Percentiles rank a stretch among this genome's conserved stretches.
Evolutionary conservation across 2,888 invertebrate genomes (phyloP).

Genomic region (Leptopilina myrica): DNA sequence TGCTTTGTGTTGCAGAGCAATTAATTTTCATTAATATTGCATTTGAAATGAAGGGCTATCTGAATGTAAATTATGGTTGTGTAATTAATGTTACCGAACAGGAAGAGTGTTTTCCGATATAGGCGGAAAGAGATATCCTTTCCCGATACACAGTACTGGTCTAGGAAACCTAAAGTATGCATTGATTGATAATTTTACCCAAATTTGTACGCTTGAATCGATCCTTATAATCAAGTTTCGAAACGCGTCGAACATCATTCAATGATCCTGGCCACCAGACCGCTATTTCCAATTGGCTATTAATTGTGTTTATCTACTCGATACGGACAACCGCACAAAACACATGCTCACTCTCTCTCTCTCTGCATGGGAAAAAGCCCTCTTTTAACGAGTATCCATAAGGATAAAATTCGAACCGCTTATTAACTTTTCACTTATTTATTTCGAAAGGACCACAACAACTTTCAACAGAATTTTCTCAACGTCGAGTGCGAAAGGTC

Average conservation of each 20-base stretch:
- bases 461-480: too few relatives aligned
- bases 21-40: slow-evolving; percentile 10
- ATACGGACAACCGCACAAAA: slow-evolving; percentile 40
- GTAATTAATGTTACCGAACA: background rate
- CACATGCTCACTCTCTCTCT: slow-evolving; percentile 38
- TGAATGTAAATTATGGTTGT: slow-evolving; percentile 9
- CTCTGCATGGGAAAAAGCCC: too few relatives aligned
- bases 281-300: slow-evolving; percentile 69
- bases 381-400: too few relatives aligned
- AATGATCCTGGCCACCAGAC: slow-evolving; percentile 49
- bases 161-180: background rate
- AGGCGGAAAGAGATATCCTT: slow-evolving; percentile 2
- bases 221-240: slow-evolving; percentile 71
- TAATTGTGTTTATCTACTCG: slow-evolving; percentile 67
- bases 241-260: slow-evolving; percentile 59
- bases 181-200: background rate
- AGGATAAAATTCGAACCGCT: too few relatives aligned
- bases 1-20: background rate
- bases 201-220: slow-evolving; percentile 53
- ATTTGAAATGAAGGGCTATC: slow-evolving; percentile 3
- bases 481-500: background rate
- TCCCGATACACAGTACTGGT: background rate
- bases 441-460: too few relatives aligned
- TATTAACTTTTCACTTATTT: too few relatives aligned
- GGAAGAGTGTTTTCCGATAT: slow-evolving; percentile 6